Base-by-base conservation (phyloP, 2,888 invertebrate genomes). In the Vesta saturnalis region DNA sequence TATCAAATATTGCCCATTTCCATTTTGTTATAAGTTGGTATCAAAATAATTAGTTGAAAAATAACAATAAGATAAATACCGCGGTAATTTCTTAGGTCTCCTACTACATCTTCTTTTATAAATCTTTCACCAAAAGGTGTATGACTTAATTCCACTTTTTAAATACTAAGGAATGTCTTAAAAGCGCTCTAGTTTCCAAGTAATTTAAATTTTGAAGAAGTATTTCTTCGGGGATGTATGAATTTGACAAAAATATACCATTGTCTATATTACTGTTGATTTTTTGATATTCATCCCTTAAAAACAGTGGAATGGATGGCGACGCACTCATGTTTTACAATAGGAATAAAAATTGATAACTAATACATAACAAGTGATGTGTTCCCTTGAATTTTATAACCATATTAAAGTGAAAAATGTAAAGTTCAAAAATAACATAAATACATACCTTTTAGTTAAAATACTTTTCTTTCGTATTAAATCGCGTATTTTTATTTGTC, bases 11-110 rank as follows among this genome's bases (percentile, higher is more conserved):
- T 84, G 75, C 0, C 87, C 88, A 67, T 85, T 86, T 64, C 85
- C 83, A 80, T 89, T 88, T 73, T 82, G 84, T 30, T 88, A 56
- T 14, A 88, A 75, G 77, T 88, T 88, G 23, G 75, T 83, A 52
- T 82, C 80, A 64, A 87, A 86, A 2, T 83, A 81, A 63, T 81
- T 81, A 8, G 77, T 78, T 3, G 78, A 70, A 70, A 85, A 85
- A 46, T 85, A 83, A 6, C 76, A 71, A 69, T 85, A 85, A 74
- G 85, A 86, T 0, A 83, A 78, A 23, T 79, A 77, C 85, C 85
- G 86, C 0, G 83, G 80, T 10, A 83, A 73, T 19, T 79, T 74
- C 56, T 79, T 77, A 0, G 79, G 73, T 52, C 81, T 75, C 57
- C 74, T 76, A 23, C 72, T 66, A 55, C 77, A 73, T 30, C 69